Conservation (phyloP, 30 jellyfish, hydroid and myxozoan species). For the Mastigias papua region DNA sequence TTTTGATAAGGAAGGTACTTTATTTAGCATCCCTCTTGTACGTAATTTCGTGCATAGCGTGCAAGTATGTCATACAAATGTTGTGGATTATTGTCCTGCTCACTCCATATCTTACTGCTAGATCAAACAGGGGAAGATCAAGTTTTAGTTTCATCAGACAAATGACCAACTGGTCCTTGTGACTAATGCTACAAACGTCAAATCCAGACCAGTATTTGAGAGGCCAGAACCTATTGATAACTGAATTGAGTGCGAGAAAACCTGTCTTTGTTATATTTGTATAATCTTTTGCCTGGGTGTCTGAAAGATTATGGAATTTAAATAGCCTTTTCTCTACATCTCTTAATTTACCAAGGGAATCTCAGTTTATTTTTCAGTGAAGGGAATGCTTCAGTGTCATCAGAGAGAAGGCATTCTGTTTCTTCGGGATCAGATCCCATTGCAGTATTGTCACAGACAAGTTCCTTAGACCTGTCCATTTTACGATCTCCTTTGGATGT, state of each 20-base stretch:
- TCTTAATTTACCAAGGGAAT: too few species aligned
- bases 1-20: conserved; percentile 5
- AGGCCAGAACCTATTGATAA: conserved; percentile 6
- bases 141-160: conserved; percentile 14
- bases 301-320: not conserved
- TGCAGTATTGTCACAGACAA: not conserved
- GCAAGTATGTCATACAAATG: too few species aligned
- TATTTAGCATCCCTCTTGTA: not conserved
- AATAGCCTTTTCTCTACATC: too few species aligned
- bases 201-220: conserved; percentile 6
- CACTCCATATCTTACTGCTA: conserved; percentile 4
- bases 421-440: not conserved
- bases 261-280: not conserved
- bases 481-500: conserved; percentile 20
- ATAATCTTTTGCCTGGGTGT: not conserved
- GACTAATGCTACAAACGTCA: not conserved
- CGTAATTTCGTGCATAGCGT: too few species aligned
- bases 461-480: not conserved
- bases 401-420: too few species aligned
- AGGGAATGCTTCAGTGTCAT: too few species aligned
- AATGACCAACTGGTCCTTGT: conserved; percentile 11
- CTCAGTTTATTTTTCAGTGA: too few species aligned
- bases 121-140: conserved; percentile 9
- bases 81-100: not conserved
- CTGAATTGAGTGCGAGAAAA: conserved; percentile 5